A percentile compares a stretch with the other conserved stretches of the same genome.
Conservation (phyloP, 2,888 invertebrate genomes). For the Drosophila hawaiiensis region DNA sequence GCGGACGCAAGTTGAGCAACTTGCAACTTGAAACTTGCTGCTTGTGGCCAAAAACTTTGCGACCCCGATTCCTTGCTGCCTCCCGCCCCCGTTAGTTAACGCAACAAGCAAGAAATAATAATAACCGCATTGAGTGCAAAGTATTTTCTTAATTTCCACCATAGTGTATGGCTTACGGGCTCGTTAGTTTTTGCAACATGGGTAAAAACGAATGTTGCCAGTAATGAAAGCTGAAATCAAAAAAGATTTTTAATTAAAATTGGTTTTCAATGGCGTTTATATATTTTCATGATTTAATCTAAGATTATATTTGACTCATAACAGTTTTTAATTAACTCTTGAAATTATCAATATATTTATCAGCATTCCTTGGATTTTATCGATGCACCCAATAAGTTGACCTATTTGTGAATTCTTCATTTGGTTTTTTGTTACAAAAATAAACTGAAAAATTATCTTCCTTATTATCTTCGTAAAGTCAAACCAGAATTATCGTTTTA, state of each 20-base stretch:
- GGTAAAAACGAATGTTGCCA: conserved; percentile 28
- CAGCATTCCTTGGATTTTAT: neutral
- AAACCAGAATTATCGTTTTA: neutral
- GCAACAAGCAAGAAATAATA: conserved; percentile 57
- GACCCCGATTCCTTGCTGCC: neutral
- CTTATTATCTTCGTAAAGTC: neutral
- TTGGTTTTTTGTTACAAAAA: neutral
- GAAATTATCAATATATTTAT: neutral
- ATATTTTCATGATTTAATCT: neutral
- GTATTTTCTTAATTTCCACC: conserved; percentile 72
- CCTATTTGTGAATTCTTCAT: neutral
- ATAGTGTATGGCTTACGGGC: conserved; percentile 38
- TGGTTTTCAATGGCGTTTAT: conserved; percentile 3
- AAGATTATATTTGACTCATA: neutral
- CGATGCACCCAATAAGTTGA: neutral
- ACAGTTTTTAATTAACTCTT: neutral
- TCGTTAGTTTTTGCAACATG: conserved; percentile 39
- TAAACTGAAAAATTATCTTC: neutral
- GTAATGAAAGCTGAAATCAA: conserved; percentile 8
- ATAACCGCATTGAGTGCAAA: conserved; percentile 59
- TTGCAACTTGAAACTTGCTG: conserved; percentile 40
- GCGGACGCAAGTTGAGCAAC: conserved; percentile 52
- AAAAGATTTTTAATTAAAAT: conserved; percentile 57
- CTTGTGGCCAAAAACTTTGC: conserved; percentile 61
- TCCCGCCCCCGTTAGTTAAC: neutral